Base-by-base conservation (phyloP, 2,113 vertebrate genomes). In the Callionymus lyra region DNA sequence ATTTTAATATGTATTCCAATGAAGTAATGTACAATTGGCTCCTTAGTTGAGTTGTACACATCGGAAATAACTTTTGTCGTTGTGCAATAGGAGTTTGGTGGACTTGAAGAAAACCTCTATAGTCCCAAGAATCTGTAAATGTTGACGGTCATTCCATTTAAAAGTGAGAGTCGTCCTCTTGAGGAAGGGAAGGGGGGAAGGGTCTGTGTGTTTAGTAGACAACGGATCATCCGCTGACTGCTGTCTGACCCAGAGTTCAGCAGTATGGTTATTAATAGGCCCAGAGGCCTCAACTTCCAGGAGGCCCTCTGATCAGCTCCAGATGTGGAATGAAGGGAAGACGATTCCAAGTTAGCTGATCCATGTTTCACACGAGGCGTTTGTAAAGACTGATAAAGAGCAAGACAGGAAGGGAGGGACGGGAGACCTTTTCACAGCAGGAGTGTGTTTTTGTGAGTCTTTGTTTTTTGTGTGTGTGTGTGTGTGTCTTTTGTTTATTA, bases 191-290 rank as follows among this genome's bases (percentile, higher is more conserved):
- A 11, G 37, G 64, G 65, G 36, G 47, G 60, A 60, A 62, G 69
- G 71, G 57, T 48, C 50, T 61, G 12, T 65, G 70, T 78, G 74
- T 78, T 82, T 80, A 73, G 80, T 82, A 71, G 77, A 76, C 80
- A 72, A 70, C 67, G 47, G 67, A 77, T 78, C 80, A 82, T 80
- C 80, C 79, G 56, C 73, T 82, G 82, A 83, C 82, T 80, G 80
- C 78, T 82, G 84, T 81, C 82, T 84, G 84, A 85, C 82, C 84
- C 76, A 38, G 65, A 77, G 72, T 76, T 81, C 71, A 76, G 70
- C 55, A 41, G 74, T 72, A 83, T 78, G 77, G 82, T 85, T 85
- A 85, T 85, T 85, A 85, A 85, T 86, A 85, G 79, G 74, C 75
- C 76, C 69, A 63, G 59, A 81, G 83, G 83, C 84, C 82, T 80